phyloP scores from a whole-genome alignment of 2,888 invertebrate species.

The Eilema sororculum region DNA sequence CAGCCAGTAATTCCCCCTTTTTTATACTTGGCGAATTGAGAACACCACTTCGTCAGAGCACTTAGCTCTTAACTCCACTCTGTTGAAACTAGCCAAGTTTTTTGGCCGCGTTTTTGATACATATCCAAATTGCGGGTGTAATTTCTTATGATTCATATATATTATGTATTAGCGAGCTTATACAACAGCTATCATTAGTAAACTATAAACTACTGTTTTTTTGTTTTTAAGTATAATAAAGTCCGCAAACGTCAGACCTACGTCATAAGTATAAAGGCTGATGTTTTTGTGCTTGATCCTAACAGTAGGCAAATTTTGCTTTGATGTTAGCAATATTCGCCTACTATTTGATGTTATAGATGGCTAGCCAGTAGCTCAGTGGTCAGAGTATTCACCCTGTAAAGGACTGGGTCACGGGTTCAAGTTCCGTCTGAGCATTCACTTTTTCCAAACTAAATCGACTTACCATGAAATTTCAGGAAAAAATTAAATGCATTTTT shows the following conservation, averaged over 20 bases:
- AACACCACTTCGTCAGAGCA: constrained; percentile 27
- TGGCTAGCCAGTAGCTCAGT: not conserved
- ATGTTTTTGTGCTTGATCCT: too few species aligned
- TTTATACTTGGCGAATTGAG: constrained; percentile 12
- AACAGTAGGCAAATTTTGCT: too few species aligned
- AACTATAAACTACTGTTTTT: too few species aligned
- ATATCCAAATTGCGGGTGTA: constrained; percentile 26
- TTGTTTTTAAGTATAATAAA: not conserved
- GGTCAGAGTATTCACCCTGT: too few species aligned
- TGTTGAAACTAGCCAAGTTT: constrained; percentile 28
- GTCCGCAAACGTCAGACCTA: not conserved
- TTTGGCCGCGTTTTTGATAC: constrained; percentile 32
- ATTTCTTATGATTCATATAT: constrained; percentile 1
- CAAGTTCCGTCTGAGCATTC: too few species aligned
- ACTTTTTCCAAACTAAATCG: too few species aligned
- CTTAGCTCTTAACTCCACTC: constrained; percentile 15
- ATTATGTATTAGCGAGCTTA: not conserved
- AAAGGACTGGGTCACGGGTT: too few species aligned
- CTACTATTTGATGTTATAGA: too few species aligned
- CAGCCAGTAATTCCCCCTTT: constrained; percentile 14
- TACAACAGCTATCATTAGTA: not conserved
- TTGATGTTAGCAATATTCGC: too few species aligned
- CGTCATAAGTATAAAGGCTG: not conserved
- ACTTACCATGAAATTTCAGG: too few species aligned
- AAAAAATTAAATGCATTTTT: not conserved